phyloP scores from a whole-genome alignment of 2,888 invertebrate genomes.

The Cremastobaeus sp. region DNA sequence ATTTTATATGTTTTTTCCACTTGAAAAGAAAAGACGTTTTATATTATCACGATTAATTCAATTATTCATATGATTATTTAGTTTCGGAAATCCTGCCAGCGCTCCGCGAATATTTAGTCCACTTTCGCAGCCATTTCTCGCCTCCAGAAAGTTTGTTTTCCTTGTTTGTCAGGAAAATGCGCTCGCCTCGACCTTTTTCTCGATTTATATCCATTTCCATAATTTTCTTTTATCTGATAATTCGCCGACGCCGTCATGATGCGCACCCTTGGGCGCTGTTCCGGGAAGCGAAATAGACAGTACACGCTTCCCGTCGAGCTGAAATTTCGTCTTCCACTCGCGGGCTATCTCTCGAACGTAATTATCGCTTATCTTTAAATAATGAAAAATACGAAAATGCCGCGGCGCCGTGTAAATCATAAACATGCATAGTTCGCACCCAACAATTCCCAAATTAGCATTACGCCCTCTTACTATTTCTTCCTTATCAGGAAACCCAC shows the following conservation, averaged over 20 bases:
- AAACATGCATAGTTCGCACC: no score
- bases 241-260: constrained; percentile 66
- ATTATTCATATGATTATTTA: no score
- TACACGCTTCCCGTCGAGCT: constrained; percentile 50
- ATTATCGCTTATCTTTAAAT: no score
- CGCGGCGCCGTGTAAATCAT: no score
- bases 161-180: constrained; percentile 50
- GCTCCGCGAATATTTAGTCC: background rate
- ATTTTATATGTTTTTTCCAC: no score
- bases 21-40: no score
- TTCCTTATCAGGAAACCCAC: constrained; percentile 73
- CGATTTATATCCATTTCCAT: constrained; percentile 77
- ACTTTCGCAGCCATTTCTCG: background rate
- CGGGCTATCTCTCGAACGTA: constrained; percentile 34
- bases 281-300: constrained; percentile 57
- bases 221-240: constrained; percentile 77
- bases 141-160: constrained; percentile 62
- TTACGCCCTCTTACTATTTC: no score
- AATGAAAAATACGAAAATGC: no score
- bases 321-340: constrained; percentile 49
- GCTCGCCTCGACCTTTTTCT: constrained; percentile 65
- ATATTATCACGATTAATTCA: no score
- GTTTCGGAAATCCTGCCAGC: no score
- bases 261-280: constrained; percentile 62
- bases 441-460: no score